phyloP scores from a whole-genome alignment of 2,888 invertebrate species.

The Halictus ligatus region DNA sequence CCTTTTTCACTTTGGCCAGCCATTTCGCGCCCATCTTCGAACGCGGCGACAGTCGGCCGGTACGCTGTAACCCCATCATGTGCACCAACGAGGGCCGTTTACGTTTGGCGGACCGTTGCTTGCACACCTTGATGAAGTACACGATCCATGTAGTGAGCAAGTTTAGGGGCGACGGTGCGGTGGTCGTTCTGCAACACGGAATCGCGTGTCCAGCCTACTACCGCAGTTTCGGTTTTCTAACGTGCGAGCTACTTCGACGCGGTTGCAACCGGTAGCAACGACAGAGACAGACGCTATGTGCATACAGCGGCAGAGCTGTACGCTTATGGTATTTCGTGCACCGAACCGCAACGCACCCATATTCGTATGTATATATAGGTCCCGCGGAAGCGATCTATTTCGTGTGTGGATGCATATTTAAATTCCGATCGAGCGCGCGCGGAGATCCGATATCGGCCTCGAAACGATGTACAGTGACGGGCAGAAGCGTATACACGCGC shows the following conservation, averaged over 20 bases:
- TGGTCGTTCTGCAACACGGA: conserved; percentile 86
- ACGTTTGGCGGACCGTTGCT: conserved; percentile 83
- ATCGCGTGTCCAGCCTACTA: conserved; percentile 63
- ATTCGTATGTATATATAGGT: background rate
- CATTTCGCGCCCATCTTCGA: conserved; percentile 86
- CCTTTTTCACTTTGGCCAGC: conserved; percentile 85
- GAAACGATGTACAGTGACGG: conserved; percentile 19
- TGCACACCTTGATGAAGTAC: conserved; percentile 85
- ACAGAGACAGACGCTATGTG: background rate
- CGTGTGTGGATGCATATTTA: background rate
- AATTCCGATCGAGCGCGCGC: conserved; percentile 12
- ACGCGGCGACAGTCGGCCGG: conserved; percentile 84
- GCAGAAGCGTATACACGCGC: background rate
- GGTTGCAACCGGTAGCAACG: background rate
- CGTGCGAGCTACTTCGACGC: conserved; percentile 6
- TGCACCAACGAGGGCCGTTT: conserved; percentile 85
- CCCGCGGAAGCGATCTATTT: conserved; percentile 8
- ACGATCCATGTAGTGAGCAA: conserved; percentile 88
- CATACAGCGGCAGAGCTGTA: background rate
- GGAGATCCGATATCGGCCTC: conserved; percentile 21
- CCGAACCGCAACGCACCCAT: background rate
- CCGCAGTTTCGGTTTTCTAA: conserved; percentile 44
- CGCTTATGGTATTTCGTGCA: background rate
- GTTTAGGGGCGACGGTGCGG: conserved; percentile 91
- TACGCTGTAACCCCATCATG: conserved; percentile 85